Base-by-base conservation (phyloP, 2,113 vertebrate genomes). In the Leptosomus discolor region DNA sequence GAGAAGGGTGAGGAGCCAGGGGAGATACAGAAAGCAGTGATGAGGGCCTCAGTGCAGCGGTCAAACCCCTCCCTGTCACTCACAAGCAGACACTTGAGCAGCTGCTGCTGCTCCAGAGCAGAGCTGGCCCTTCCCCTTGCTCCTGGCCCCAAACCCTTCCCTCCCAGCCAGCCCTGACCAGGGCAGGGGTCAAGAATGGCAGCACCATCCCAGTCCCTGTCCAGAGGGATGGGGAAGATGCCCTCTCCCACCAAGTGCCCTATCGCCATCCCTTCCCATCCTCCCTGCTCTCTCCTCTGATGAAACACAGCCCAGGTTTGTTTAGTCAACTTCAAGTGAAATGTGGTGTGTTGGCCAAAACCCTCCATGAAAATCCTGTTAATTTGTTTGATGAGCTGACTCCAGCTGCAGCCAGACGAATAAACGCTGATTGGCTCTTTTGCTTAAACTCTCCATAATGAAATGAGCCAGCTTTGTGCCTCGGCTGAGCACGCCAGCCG, bases 371-470 rank as follows among this genome's bases (percentile, higher is more conserved):
- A 71, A 93, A 97, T 89, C 81, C 97, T 77, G 22, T 95, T 97
- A 96, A 96, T 98, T 97, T 94, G 78, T 92, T 97, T 97, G 94
- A 96, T 94, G 80, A 92, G 88, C 80, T 90, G 87, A 89, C 85
- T 97, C 95, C 95, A 97, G 93, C 92, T 95, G 94, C 91, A 98
- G 93, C 64, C 95, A 97, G 91, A 94, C 46, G 83, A 88, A 93
- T 89, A 78, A 89, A 54, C 5, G 82, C 64, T 96, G 94, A 95
- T 97, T 95, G 94, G 92, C 90, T 93, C 61, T 89, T 96, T 61
- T 90, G 73, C 80, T 83, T 24, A 6, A 53, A 14, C 29, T 78
- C 85, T 92, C 65, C 64, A 14, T 71, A 50, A 94, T 34, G 80
- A 92, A 88, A 76, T 0, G 43, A 94, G 84, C 74, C 86, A 69